Evolutionary conservation across 2,888 invertebrate genomes (phyloP), one percentile per base, ranked within the genome.

Genomic region (Caenorhabditis angaria): DNA sequence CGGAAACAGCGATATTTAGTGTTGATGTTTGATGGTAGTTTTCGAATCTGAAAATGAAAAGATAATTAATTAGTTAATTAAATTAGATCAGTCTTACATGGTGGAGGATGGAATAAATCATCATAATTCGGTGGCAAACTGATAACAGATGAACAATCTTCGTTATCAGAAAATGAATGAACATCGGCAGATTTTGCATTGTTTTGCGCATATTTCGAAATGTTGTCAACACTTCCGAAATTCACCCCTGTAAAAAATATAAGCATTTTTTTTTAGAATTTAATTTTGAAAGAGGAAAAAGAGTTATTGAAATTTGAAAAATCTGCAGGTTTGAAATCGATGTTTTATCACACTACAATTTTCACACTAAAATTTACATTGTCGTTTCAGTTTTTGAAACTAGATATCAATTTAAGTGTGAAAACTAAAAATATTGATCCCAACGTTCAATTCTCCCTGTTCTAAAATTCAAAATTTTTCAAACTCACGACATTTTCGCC

Each of bases 111-210:
- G 25, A 58, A 24, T 4, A 58, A 18, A 35, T 58, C 58, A 8
- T 58, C 58, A 24, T 58, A 58, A 14, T 41, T 58, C 24, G 58
- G 58, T 27, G 58, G 58, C 20, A 35, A 25, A 25, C 41, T 58
- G 5, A 20, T 25, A 6, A 47, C 47, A 18, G 55, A 56, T 32
- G 55, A 29, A 18, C 41, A 14, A 35, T 58, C 58, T 58, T 56
- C 55, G 22, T 56, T 32, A 20, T 56, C 55, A 3, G 55, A 56
- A 12, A 28, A 28, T 3, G 20, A 54, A 2, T n/a, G 22, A 35
- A n/a, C 10, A 20, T 25, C 22, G 22, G 22, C 18, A 2, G 35
- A 10, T 29, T 6, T 24, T 20, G 12, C 10, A 28, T 29, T n/a
- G 8, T 29, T 27, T 28, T 32, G 22, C 53, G 6, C 25, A 5